These are phyloP conservation scores for Tolypeutes matacus DNA, from an alignment of 2,797 vertebrate species.

Conservation along the genomic window DNA sequence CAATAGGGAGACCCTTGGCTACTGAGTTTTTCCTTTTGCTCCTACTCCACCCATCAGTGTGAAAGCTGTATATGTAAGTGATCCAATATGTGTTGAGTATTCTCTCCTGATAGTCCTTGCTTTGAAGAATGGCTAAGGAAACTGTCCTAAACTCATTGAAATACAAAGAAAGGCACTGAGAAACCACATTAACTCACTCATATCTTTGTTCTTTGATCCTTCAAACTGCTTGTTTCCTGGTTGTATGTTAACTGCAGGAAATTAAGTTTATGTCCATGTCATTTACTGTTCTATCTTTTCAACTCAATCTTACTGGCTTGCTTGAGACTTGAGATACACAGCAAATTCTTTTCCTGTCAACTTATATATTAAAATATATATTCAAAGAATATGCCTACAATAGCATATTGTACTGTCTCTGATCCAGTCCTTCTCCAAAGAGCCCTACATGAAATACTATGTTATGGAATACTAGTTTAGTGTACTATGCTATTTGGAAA, in stretches of 20 bases:
- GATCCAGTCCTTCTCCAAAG: background rate
- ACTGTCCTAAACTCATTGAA: background rate
- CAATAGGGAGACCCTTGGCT: background rate
- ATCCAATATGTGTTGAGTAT: background rate
- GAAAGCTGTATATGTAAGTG: background rate
- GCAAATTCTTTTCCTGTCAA: background rate
- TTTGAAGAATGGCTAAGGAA: background rate
- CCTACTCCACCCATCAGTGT: background rate
- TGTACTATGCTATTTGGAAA: background rate
- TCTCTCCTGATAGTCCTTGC: background rate
- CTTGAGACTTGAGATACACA: background rate
- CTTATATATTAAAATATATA: background rate
- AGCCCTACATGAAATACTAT: background rate
- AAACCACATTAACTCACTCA: background rate
- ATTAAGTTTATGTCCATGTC: background rate
- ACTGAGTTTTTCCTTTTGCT: background rate
- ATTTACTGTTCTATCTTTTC: background rate
- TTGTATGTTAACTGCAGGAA: background rate
- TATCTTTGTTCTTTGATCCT: background rate
- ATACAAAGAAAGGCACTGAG: background rate
- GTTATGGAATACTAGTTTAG: background rate
- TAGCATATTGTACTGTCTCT: background rate
- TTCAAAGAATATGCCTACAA: background rate
- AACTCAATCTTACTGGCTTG: background rate
- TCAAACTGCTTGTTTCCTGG: background rate